Evolutionary conservation across 2,888 invertebrate genomes (phyloP).

Genomic region (Eristalis tenax): DNA sequence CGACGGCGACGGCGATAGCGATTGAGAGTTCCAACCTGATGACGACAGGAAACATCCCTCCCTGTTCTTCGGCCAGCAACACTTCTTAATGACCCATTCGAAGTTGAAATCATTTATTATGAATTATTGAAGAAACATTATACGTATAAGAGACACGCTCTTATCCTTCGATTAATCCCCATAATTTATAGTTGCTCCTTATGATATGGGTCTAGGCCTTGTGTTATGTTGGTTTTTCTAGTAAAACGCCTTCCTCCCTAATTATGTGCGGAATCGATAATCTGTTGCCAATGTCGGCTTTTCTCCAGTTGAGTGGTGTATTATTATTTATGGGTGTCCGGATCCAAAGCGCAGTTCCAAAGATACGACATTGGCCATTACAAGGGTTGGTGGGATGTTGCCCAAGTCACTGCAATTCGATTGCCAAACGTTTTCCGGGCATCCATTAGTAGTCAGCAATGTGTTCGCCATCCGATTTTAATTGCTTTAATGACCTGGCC

Average conservation of each 20-base stretch:
- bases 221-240: conserved; percentile 56
- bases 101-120: conserved; percentile 67
- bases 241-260: conserved; percentile 66
- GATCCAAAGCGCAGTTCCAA: conserved; percentile 23
- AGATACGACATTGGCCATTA: conserved; percentile 37
- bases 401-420: conserved; percentile 18
- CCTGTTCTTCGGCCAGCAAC: conserved; percentile 31
- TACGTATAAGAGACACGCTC: conserved; percentile 42
- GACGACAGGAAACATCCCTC: conserved; percentile 33
- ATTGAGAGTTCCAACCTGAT: not conserved
- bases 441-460: conserved; percentile 56
- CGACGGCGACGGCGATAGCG: not conserved
- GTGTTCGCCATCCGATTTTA: conserved; percentile 62
- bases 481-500: conserved; percentile 66
- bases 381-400: conserved; percentile 2
- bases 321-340: conserved; percentile 63
- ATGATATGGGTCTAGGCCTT: conserved; percentile 23
- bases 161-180: conserved; percentile 71
- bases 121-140: conserved; percentile 70
- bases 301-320: conserved; percentile 19
- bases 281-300: conserved; percentile 67
- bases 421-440: conserved; percentile 62
- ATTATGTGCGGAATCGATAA: conserved; percentile 69
- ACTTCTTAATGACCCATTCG: conserved; percentile 69
- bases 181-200: conserved; percentile 69